A percentile compares a stretch with the other conserved stretches of the same genome.
Conservation (phyloP, 2,113 vertebrate species). For the Craseonycteris thonglongyai region DNA sequence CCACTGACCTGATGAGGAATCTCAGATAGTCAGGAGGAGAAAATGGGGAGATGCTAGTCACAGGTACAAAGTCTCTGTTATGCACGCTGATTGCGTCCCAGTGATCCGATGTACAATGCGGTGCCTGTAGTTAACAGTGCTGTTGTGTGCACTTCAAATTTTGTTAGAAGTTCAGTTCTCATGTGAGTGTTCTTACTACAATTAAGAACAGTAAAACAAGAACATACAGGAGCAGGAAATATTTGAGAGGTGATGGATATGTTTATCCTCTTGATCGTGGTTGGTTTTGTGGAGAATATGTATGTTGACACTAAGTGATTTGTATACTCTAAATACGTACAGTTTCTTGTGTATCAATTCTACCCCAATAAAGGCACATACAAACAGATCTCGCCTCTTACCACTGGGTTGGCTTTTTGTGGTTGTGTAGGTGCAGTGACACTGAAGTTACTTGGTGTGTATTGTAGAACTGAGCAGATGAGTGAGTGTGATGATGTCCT, state of each 20-base stretch:
- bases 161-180: background rate
- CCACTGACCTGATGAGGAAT: no score
- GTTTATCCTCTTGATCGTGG: no score
- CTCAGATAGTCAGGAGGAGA: background rate
- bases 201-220: background rate
- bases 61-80: background rate
- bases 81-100: no score
- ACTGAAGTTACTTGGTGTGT: background rate
- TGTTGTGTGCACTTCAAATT: background rate
- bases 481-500: background rate
- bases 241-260: background rate
- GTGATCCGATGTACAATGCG: background rate
- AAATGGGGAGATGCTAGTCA: background rate
- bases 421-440: background rate
- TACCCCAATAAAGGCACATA: background rate
- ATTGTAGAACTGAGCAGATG: background rate
- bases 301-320: background rate
- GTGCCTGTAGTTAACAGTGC: background rate
- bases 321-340: background rate
- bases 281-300: background rate
- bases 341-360: background rate
- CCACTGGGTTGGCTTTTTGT: background rate
- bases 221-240: background rate
- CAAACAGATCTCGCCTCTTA: background rate
- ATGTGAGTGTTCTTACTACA: background rate